These are phyloP conservation scores for Drosophila melanogaster DNA, from an alignment of 1,140 invertebrate genomes.

Conservation along the genomic window Release_6_plus_ISO1_MT NT_033777.3:17815001-17815500, in stretches of 20 bases:
- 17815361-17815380: conserved; percentile 45
- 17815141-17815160: too few relatives aligned
- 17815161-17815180: too few relatives aligned
- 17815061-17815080: too few relatives aligned
- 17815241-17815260: background rate
- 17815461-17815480: conserved; percentile 5
- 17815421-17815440: background rate
- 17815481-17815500: conserved; percentile 30
- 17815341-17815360: conserved; percentile 49
- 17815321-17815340: conserved; percentile 21
- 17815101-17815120: too few relatives aligned
- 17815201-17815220: background rate
- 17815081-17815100: too few relatives aligned
- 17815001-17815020: too few relatives aligned
- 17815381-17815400: conserved; percentile 28
- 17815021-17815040: too few relatives aligned
- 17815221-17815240: too few relatives aligned
- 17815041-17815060: too few relatives aligned
- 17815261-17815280: conserved; percentile 2
- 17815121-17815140: too few relatives aligned
- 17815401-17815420: conserved; percentile 3
- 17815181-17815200: too few relatives aligned
- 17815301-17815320: conserved; percentile 20
- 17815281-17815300: conserved; percentile 18
- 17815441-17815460: conserved; percentile 2